Conservation (phyloP, 2,797 vertebrate species). For the Peromyscus melanophrys region DNA sequence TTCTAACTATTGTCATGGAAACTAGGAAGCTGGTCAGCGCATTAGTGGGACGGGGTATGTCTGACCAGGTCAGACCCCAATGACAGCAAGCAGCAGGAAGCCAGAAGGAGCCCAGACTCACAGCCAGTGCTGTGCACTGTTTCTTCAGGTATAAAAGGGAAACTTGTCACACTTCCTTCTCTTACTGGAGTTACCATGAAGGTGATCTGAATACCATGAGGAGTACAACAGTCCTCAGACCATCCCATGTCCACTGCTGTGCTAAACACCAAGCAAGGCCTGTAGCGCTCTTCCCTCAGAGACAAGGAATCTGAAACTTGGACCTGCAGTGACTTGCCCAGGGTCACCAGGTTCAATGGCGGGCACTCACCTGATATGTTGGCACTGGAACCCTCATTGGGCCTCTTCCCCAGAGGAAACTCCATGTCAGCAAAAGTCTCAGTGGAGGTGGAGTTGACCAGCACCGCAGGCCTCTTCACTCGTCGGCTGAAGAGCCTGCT, state of each 20-base stretch:
- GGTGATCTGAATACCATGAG: neutral
- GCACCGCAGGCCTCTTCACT: constrained; percentile 79
- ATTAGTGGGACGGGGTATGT: neutral
- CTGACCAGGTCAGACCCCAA: neutral
- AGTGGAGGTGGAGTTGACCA: constrained; percentile 79
- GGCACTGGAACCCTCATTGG: constrained; percentile 78
- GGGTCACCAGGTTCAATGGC: neutral
- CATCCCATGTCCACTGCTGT: neutral
- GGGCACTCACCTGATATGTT: constrained; percentile 88
- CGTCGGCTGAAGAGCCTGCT: constrained; percentile 84
- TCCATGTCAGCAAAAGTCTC: constrained; percentile 86
- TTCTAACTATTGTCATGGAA: neutral
- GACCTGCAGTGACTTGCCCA: neutral
- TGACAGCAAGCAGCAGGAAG: neutral
- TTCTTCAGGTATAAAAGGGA: neutral
- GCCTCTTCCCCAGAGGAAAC: constrained; percentile 83
- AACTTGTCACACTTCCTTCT: neutral
- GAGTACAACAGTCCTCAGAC: neutral
- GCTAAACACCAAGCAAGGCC: neutral
- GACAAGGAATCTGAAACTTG: neutral
- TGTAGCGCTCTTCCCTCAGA: neutral
- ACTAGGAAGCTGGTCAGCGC: neutral
- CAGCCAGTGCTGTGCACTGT: neutral
- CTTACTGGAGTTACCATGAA: neutral
- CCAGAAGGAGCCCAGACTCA: neutral